Base-by-base conservation (phyloP, 2,888 invertebrate species). In the Lepidocyrtinus sp. region DNA sequence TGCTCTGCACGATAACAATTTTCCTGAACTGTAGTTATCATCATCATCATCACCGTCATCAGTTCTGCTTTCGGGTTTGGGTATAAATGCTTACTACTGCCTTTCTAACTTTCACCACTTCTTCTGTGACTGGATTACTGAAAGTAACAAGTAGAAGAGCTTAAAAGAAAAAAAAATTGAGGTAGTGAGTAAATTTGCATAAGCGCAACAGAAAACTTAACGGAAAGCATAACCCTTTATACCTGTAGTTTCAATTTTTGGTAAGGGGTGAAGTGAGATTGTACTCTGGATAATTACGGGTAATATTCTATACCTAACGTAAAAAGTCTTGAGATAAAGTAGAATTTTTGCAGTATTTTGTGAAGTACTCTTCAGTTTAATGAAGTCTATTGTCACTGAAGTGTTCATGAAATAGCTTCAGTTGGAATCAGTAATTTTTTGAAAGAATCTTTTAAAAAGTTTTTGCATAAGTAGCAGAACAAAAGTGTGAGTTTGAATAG, bases 91-190 rank as follows among this genome's bases (percentile, higher is more conserved):
- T 63, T 36, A 59, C 70, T 70, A 67, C 70, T 70, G 64, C 70
- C 76, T 69, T 76, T 64, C 69, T 64, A 69, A 64, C 64, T 76
- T 76, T 71, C 76, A 76, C 76, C 76, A 76, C 64, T 76, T 64
- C 59, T 24, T 50, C 5, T 64, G 70, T 59, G 76, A 76, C 76
- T 71, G 55, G 26, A 55, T 62, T 55, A 50, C 62, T 61, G 64
- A 70, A 65, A 55, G 26, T 36, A 36, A 36, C 36, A 70, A 70
- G 15, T 55, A 63, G 36, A 22, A 45, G 27, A 46, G 45, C 21
- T 1, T 12, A 67, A 67, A 27, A 19, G 36, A 27, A 15, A 22
- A 69, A 25, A 69, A 19, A 61, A 61, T 17, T 61, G 61, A 19
- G 61, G 12, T 17, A n/a, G 7, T 59, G 22, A 70, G 70, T 36